phyloP scores from a whole-genome alignment of 1,140 invertebrate genomes.

The Drosophila nasuta region DNA sequence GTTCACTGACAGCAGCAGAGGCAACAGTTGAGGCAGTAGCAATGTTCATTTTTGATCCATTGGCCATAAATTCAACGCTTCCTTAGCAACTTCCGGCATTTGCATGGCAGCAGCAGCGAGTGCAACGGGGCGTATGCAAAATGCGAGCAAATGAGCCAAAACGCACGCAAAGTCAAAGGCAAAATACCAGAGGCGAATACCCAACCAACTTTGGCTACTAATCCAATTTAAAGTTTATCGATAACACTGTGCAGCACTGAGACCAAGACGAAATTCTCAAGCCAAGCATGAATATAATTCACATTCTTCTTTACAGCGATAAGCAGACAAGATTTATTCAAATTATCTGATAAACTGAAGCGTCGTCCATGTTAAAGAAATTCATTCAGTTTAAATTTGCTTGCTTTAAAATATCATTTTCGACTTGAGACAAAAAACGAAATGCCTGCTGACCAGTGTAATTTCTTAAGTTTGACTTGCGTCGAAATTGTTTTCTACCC shows the following conservation, averaged over 20 bases:
- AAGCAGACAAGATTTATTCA: too few species aligned
- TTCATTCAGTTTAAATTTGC: too few species aligned
- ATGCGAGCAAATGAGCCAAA: constrained; percentile 48
- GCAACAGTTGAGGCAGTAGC: constrained; percentile 1
- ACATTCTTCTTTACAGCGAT: not conserved
- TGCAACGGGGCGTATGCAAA: constrained; percentile 49
- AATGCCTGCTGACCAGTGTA: constrained; percentile 23
- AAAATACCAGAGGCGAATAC: constrained; percentile 7
- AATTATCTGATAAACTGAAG: too few species aligned
- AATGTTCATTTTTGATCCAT: constrained; percentile 19
- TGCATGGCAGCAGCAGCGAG: constrained; percentile 32
- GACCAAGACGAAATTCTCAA: not conserved
- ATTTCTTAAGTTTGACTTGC: constrained; percentile 39
- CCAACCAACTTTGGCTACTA: constrained; percentile 1
- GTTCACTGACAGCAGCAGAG: constrained; percentile 26
- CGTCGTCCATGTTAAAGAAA: too few species aligned
- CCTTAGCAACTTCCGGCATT: constrained; percentile 49
- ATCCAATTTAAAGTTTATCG: constrained; percentile 28
- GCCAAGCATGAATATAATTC: not conserved
- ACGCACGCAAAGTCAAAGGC: constrained; percentile 37
- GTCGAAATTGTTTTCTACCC: constrained; percentile 58
- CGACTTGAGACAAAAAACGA: not conserved
- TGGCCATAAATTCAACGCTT: constrained; percentile 48
- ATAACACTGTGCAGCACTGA: constrained; percentile 15
- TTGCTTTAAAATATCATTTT: not conserved